Conservation (phyloP, 2,113 vertebrate genomes). For the Hippocampus barbouri region DNA sequence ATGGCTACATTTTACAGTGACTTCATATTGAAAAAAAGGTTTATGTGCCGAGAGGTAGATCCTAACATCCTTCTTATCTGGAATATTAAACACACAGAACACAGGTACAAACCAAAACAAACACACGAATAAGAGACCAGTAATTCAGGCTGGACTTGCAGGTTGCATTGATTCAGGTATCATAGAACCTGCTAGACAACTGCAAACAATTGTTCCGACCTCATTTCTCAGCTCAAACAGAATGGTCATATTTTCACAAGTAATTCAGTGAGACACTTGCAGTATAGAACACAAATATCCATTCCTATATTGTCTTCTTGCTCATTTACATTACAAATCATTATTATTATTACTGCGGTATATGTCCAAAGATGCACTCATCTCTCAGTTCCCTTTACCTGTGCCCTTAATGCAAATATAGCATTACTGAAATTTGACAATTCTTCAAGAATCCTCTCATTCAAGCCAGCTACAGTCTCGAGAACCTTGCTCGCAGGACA, state of each 20-base stretch:
- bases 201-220: slow-evolving; percentile 15
- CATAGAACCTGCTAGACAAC: slow-evolving; percentile 37
- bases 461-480: not conserved
- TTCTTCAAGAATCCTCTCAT: not conserved
- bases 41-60: not conserved
- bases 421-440: not conserved
- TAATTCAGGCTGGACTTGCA: slow-evolving; percentile 11
- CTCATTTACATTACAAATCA: not conserved
- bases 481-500: not conserved
- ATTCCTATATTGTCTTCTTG: not conserved
- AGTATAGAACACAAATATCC: not conserved
- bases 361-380: not conserved
- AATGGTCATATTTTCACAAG: not conserved
- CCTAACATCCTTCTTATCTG: not conserved
- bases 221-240: slow-evolving; percentile 1
- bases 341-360: not conserved
- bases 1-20: not conserved
- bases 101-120: slow-evolving; percentile 3
- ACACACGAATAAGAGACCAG: not conserved
- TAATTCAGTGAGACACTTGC: not conserved
- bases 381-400: not conserved
- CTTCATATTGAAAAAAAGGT: not conserved
- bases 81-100: not conserved
- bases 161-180: slow-evolving; percentile 24
- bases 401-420: too few species aligned